These are phyloP conservation scores for Tetramorium alpestre DNA, from an alignment of 1,140 invertebrate species.

Conservation along the genomic window DNA sequence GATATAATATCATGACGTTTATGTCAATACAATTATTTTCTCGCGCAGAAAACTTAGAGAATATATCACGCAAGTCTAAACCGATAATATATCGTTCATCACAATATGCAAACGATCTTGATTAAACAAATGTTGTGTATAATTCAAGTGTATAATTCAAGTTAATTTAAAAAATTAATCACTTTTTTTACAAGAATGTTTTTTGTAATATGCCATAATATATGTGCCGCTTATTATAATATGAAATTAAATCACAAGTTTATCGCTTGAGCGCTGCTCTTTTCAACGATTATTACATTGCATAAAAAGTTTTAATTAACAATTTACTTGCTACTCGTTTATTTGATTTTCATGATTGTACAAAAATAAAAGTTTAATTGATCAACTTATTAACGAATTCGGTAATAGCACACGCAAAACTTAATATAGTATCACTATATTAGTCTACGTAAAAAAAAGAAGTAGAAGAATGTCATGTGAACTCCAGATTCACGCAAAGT, in stretches of 20 bases:
- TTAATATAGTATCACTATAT: slow-evolving; percentile 26
- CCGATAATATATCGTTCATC: slow-evolving; percentile 7
- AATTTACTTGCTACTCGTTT: not conserved
- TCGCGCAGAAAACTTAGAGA: not conserved
- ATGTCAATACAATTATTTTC: not conserved
- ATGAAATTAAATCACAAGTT: not conserved
- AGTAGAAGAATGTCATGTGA: slow-evolving; percentile 5
- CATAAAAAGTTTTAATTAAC: not conserved
- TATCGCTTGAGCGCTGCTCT: not conserved
- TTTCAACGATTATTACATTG: not conserved
- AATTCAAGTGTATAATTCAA: slow-evolving; percentile 12
- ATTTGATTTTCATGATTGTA: not conserved
- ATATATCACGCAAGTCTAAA: slow-evolving; percentile 26
- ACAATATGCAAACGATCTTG: not conserved
- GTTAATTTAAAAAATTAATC: slow-evolving; percentile 6
- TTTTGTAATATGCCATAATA: not conserved
- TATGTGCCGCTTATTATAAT: not conserved
- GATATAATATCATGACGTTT: slow-evolving; percentile 9
- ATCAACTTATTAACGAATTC: slow-evolving; percentile 9
- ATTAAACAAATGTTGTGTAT: slow-evolving; percentile 5
- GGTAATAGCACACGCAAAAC: not conserved
- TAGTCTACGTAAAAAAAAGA: not conserved
- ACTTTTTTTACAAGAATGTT: not conserved
- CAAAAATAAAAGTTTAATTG: not conserved
- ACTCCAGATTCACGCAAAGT: slow-evolving; percentile 15